Conservation (phyloP, 2,113 vertebrate species). For the Crypturellus undulatus region DNA sequence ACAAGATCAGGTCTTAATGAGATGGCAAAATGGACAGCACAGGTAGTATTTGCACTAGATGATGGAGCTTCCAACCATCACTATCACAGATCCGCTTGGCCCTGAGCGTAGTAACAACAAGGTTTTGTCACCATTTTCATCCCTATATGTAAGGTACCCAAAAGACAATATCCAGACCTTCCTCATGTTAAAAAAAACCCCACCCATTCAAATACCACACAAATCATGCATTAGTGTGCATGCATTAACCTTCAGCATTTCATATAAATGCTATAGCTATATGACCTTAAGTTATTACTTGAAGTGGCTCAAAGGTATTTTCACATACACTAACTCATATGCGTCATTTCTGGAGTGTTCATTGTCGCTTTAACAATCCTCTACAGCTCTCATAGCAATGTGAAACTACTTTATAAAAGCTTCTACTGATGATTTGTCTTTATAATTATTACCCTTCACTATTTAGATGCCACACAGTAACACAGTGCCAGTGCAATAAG, state of each 20-base stretch:
- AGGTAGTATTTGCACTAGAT: not conserved
- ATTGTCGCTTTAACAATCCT: not conserved
- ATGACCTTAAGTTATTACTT: not conserved
- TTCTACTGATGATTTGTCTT: not conserved
- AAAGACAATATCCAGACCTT: not conserved
- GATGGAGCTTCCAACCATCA: not conserved
- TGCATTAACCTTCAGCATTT: not conserved
- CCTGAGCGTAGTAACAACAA: not conserved
- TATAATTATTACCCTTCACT: not conserved
- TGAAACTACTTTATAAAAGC: not conserved
- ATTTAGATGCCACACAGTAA: not conserved
- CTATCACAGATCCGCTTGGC: not conserved
- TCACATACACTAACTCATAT: not conserved
- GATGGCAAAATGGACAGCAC: not conserved
- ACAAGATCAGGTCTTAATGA: not conserved
- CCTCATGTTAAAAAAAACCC: not conserved
- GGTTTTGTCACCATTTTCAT: not conserved
- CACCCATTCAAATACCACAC: not conserved
- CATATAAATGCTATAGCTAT: no score
- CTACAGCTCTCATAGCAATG: not conserved
- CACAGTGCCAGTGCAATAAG: not conserved
- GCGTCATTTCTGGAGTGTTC: not conserved
- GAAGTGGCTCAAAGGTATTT: not conserved
- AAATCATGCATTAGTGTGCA: not conserved
- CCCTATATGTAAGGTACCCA: accelerated